Percentiles rank a stretch among this genome's conserved stretches.
These are phyloP conservation scores for Anarsia innoxiella DNA, from an alignment of 2,888 invertebrate species.

Conservation along the genomic window DNA sequence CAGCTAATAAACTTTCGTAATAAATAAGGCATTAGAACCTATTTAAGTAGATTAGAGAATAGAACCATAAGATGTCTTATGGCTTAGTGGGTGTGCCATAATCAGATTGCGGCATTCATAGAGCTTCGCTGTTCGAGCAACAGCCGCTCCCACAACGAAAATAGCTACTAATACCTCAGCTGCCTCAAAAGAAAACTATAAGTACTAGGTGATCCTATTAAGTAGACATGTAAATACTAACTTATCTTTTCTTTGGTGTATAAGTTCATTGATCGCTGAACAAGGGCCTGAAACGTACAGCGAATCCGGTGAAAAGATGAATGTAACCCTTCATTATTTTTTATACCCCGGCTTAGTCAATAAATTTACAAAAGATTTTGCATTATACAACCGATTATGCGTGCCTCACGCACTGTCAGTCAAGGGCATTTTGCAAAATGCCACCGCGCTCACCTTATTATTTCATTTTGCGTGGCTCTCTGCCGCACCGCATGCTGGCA, in stretches of 20 bases:
- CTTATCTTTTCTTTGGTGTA: no score
- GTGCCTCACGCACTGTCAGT: conserved; percentile 5
- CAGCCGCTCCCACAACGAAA: conserved; percentile 56
- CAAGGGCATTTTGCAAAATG: conserved; percentile 12
- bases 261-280: no score
- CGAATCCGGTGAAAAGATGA: no score
- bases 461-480: conserved; percentile 59
- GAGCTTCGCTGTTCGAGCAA: conserved; percentile 56
- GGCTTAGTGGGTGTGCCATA: conserved; percentile 63
- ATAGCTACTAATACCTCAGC: conserved; percentile 16
- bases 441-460: conserved; percentile 55
- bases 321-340: conserved; percentile 1
- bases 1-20: neutral
- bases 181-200: no score
- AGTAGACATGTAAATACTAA: no score
- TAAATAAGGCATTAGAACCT: neutral
- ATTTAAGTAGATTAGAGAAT: neutral
- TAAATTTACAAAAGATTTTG: neutral
- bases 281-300: no score
- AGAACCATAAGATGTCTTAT: conserved; percentile 4
- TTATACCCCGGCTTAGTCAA: neutral
- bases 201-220: no score
- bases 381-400: neutral
- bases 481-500: conserved; percentile 48
- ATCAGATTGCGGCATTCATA: conserved; percentile 72